Percentiles rank a stretch among this genome's conserved stretches.
phyloP scores from a whole-genome alignment of 2,888 invertebrate species.

The Rotaria magnacalcarata region DNA sequence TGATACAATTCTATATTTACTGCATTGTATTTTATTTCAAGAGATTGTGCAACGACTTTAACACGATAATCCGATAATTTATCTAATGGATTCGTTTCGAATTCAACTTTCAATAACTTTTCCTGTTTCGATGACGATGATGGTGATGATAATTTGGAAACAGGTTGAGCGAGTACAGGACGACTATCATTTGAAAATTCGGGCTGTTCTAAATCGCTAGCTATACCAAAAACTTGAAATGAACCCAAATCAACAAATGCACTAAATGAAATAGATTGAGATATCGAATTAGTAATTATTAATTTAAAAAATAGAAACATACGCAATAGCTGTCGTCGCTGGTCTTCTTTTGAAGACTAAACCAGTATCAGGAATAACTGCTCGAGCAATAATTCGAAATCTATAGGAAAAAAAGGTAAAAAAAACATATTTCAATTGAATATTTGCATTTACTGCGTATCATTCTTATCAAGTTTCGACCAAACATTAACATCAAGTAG shows the following conservation, averaged over 20 bases:
- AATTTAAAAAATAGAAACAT: not conserved
- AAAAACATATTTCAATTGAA: not conserved
- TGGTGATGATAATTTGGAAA: not conserved
- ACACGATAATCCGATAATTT: not conserved
- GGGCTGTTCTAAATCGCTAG: not conserved
- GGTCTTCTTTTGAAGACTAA: not conserved
- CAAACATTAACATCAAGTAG: slow-evolving; percentile 16
- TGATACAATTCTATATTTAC: not conserved
- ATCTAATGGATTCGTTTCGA: slow-evolving; percentile 29
- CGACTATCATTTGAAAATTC: not conserved
- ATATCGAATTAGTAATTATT: too few relatives aligned
- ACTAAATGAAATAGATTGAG: not conserved
- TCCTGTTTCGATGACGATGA: not conserved
- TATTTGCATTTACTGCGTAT: not conserved
- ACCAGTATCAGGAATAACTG: not conserved
- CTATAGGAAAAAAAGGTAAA: not conserved
- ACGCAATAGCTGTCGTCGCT: not conserved
- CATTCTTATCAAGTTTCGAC: not conserved
- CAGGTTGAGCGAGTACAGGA: slow-evolving; percentile 4
- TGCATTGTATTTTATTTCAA: not conserved
- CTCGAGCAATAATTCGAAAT: not conserved
- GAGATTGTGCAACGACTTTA: not conserved
- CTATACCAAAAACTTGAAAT: slow-evolving; percentile 8
- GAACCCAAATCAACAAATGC: slow-evolving; percentile 7
- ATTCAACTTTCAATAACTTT: not conserved